Percentiles rank a stretch among this genome's conserved stretches.
phyloP scores from a whole-genome alignment of 2,888 invertebrate species.

The Cerceris ruficornis region DNA sequence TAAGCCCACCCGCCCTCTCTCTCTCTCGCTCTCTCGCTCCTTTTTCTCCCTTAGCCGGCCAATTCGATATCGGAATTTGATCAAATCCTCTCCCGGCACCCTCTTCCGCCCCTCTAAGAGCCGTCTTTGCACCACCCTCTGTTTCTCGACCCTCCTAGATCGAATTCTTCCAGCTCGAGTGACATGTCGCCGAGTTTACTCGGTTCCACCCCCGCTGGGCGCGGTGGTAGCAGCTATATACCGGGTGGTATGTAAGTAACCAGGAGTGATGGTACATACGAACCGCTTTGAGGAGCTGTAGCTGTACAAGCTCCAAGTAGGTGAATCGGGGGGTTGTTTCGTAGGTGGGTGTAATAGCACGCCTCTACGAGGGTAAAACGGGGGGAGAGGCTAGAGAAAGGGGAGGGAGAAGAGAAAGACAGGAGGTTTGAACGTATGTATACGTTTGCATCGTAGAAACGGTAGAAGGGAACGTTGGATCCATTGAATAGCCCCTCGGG shows the following conservation, averaged over 20 bases:
- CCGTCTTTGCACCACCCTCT: constrained; percentile 46
- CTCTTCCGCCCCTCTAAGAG: constrained; percentile 4
- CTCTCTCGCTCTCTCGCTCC: constrained; percentile 26
- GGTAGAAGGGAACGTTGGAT: constrained; percentile 28
- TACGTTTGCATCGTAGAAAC: constrained; percentile 40
- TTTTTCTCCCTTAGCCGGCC: constrained; percentile 65
- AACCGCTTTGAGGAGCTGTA: constrained; percentile 33
- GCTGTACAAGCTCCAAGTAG: constrained; percentile 23
- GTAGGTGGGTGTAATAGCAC: constrained; percentile 22
- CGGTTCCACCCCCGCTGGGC: constrained; percentile 48
- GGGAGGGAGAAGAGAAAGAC: constrained; percentile 2
- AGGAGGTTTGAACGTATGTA: constrained; percentile 24
- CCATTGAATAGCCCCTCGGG: constrained; percentile 76
- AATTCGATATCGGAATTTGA: constrained; percentile 79
- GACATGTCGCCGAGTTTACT: constrained; percentile 80
- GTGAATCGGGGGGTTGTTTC: constrained; percentile 23
- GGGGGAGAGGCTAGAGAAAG: neutral
- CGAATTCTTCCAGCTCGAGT: constrained; percentile 81
- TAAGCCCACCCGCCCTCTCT: constrained; percentile 43
- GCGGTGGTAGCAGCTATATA: constrained; percentile 17
- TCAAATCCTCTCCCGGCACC: constrained; percentile 74
- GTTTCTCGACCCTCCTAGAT: constrained; percentile 69
- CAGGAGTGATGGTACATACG: neutral
- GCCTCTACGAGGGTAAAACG: neutral
- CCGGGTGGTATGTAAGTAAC: constrained; percentile 41